A percentile compares a stretch with the other conserved stretches of the same genome.
phyloP scores from a whole-genome alignment of 2,113 vertebrate genomes.

The Platysteira castanea region DNA sequence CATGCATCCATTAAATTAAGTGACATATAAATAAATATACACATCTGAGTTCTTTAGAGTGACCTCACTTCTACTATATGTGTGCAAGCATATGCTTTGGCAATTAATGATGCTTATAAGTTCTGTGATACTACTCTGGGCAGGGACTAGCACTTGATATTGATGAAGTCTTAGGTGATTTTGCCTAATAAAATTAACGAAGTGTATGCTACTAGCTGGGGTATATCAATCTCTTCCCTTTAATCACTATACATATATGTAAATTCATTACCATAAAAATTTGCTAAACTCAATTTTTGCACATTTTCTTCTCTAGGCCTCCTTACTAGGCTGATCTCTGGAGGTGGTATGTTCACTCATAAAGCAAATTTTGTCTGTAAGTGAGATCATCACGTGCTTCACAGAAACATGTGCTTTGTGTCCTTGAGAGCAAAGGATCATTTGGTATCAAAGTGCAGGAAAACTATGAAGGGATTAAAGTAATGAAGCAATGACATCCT shows the following conservation, averaged over 20 bases:
- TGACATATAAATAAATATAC: background rate
- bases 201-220: background rate
- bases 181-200: slow-evolving; percentile 44
- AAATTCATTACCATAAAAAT: background rate
- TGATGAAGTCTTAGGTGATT: slow-evolving; percentile 39
- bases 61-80: background rate
- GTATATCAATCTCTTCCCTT: background rate
- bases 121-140: background rate
- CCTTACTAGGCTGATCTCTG: background rate
- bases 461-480: slow-evolving; percentile 8
- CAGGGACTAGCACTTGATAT: background rate
- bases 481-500: slow-evolving; percentile 32
- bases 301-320: background rate
- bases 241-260: background rate
- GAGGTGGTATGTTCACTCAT: background rate
- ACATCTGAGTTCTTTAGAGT: background rate
- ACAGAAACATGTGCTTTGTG: background rate
- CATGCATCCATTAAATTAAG: background rate
- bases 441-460: slow-evolving; percentile 8
- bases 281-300: background rate
- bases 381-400: background rate
- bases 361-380: background rate
- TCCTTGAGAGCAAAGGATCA: background rate
- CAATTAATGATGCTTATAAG: slow-evolving; percentile 13
- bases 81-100: background rate